These are phyloP conservation scores for Percopsis transmontana DNA, from an alignment of 2,113 vertebrate genomes.

Conservation along the genomic window DNA sequence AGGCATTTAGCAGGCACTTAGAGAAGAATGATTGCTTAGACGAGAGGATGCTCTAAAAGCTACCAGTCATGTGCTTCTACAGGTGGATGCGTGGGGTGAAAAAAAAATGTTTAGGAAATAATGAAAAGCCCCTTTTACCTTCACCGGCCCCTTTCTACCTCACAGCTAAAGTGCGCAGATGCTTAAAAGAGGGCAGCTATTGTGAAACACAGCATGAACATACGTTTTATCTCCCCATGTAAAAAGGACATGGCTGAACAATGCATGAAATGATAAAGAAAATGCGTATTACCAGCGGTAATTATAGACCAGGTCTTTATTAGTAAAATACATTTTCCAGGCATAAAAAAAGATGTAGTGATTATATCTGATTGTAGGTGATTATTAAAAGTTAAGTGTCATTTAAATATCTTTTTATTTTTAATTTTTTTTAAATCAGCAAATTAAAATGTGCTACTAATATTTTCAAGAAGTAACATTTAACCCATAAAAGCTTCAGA, in stretches of 20 bases:
- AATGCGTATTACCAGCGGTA: neutral
- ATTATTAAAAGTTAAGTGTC: neutral
- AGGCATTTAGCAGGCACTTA: constrained; percentile 55
- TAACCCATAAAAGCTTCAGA: too few relatives aligned
- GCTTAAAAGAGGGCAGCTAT: neutral
- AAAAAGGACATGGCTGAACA: neutral
- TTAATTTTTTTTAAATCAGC: too few relatives aligned
- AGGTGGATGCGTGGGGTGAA: constrained; percentile 26
- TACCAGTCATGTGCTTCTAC: constrained; percentile 1
- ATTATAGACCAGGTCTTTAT: neutral
- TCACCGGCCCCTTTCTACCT: neutral
- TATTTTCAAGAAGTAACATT: too few relatives aligned
- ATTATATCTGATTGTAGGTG: neutral
- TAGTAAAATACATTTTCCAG: neutral
- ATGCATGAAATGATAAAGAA: neutral
- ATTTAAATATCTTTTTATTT: too few relatives aligned
- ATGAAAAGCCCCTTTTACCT: neutral
- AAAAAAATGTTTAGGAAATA: neutral
- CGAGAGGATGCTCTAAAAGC: constrained; percentile 28
- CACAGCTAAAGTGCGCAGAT: neutral
- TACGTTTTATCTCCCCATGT: neutral
- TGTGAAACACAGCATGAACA: neutral
- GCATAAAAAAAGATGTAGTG: neutral
- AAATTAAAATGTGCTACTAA: too few relatives aligned
- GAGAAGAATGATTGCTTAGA: constrained; percentile 29